Base-by-base conservation (phyloP, 2,888 invertebrate species). In the Thecocarcelia acutangulata region DNA sequence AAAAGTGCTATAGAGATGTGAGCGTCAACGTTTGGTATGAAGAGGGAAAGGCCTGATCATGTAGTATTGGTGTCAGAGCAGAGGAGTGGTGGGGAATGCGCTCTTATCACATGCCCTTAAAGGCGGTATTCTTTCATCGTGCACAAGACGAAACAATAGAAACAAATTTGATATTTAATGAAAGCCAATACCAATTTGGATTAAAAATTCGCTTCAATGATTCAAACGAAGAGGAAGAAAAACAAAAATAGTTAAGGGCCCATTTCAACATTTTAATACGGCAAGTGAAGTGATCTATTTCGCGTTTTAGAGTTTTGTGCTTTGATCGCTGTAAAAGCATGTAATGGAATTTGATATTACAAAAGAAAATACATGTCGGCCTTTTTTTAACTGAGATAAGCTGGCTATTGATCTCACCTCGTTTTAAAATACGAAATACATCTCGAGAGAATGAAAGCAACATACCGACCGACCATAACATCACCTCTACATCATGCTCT, bases 191-290 rank as follows among this genome's bases (percentile, higher is more conserved):
- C 82, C 86, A 87, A 88, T 89, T 87, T 87, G 88, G 89, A 87
- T 89, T 89, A 88, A 87, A 87, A 87, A 86, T 87, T 86, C 88
- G 89, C 86, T 88, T 88, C 86, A 88, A 85, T 86, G 88, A 88
- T 88, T 88, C 86, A 86, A 85, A 86, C 85, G 86, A 50, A 21
- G 8, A 46, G 37, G 63, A 50, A 81, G 33, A 64, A 81, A 12
- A 58, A 44, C 19, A 80, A 21, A 68, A 48, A 13, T 0, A 37
- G 33, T 33, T 33, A 8, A 33, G 33, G 50, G 13, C 52, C 50
- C 80, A 21, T 69, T 73, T 66, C 59, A 50, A 72, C 33, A 74
- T 66, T 80, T 76, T 81, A 82, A 82, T 82, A 64, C 74, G 82
- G 74, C 82, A 80, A 80, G 76, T 73, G 84, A 80, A 80, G 76